Base-by-base conservation (phyloP, 2,888 invertebrate species). In the Amblyteles armatorius region DNA sequence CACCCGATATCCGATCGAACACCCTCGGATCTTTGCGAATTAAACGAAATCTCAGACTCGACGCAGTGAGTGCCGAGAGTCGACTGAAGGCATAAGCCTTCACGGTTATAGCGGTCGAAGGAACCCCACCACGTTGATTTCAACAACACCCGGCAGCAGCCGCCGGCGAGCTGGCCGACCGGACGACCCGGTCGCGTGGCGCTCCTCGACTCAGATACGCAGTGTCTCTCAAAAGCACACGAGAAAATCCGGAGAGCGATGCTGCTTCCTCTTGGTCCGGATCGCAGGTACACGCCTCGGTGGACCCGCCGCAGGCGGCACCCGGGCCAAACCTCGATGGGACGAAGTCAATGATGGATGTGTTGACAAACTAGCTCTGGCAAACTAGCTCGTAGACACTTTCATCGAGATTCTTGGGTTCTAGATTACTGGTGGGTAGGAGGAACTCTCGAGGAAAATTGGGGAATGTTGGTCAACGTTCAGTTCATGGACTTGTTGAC, bases 131-230 rank as follows among this genome's bases (percentile, higher is more conserved):
- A 92, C 92, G 91, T 91, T 91, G 91, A 90, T 92, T 92, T 90
- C 90, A 91, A 90, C 92, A 92, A 91, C 77, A 92, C 92, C 91
- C 92, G 91, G 91, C 91, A 91, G 89, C 90, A 83, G 79, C 80
- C 65, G 82, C 78, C 89, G 88, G 90, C 89, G 83, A 82, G 83
- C 86, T 73, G 85, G 87, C 84, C 86, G 85, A 90, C 90, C 91
- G 91, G 91, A 91, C 91, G 91, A 92, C 91, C 92, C 88, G 93
- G 92, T 93, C 92, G 93, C 93, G 93, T 92, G 92, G 92, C 92
- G 88, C 89, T 90, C 89, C 89, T 89, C 87, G 84, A 86, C 91
- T 91, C 91, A 92, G 90, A 92, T 92, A 91, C 88, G 85, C 92
- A 93, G 93, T 92, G 92, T 91, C 88, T 93, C 92, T 92, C 93